Evolutionary conservation across 2,113 vertebrate species (phyloP).

Genomic region (cat (Felis catus)): F.catus_Fca126_mat1.0 CM031416.1:41140501-41141000

Average conservation of each 20-base stretch:
- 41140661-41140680: neutral
- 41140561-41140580: constrained; percentile 92
- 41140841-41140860: constrained; percentile 91
- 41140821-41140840: constrained; percentile 89
- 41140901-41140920: constrained; percentile 93
- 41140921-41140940: constrained; percentile 91
- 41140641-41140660: neutral
- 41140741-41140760: neutral
- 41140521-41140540: constrained; percentile 85
- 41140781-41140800: constrained; percentile 85
- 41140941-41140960: constrained; percentile 95
- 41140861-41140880: constrained; percentile 89
- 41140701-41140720: neutral
- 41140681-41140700: neutral
- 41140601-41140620: constrained; percentile 64
- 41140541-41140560: constrained; percentile 86
- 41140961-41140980: constrained; percentile 94
- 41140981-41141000: neutral
- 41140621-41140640: constrained; percentile 72
- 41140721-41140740: rapidly evolving
- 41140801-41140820: neutral
- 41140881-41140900: constrained; percentile 94
- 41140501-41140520: constrained; percentile 90
- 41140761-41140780: constrained; percentile 83
- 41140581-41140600: constrained; percentile 83